These are phyloP conservation scores for Brachyptera risi DNA, from an alignment of 2,888 invertebrate species.

Conservation along the genomic window DNA sequence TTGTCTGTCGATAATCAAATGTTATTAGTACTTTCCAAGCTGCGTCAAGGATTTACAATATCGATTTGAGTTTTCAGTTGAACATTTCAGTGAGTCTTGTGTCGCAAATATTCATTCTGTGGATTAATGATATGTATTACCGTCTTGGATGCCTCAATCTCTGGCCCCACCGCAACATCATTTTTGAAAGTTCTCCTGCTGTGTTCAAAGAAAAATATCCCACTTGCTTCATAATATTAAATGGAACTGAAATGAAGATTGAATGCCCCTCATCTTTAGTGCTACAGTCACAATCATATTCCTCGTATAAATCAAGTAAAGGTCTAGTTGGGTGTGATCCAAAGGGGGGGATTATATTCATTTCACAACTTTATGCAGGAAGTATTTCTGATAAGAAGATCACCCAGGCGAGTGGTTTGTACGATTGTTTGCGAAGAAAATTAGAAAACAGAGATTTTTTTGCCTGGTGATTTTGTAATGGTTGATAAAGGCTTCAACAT, in stretches of 20 bases:
- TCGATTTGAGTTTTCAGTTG: conserved; percentile 10
- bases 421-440: conserved; percentile 14
- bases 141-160: conserved; percentile 15
- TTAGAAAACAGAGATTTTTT: background rate
- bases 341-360: conserved; percentile 7
- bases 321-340: conserved; percentile 18
- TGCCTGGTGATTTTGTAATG: conserved; percentile 8
- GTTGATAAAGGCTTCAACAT: conserved; percentile 19
- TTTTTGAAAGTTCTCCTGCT: conserved; percentile 10
- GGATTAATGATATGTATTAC: conserved; percentile 12
- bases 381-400: conserved; percentile 16
- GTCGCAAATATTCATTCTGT: background rate
- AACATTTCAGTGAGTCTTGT: conserved; percentile 2
- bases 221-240: conserved; percentile 2
- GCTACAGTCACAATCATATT: conserved; percentile 17
- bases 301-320: conserved; percentile 18
- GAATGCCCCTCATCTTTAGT: conserved; percentile 17
- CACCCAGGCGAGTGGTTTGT: conserved; percentile 9
- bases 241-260: conserved; percentile 21
- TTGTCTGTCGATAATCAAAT: conserved; percentile 9
- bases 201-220: conserved; percentile 14
- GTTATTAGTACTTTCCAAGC: conserved; percentile 12
- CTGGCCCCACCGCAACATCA: conserved; percentile 17
- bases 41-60: conserved; percentile 13
- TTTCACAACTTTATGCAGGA: conserved; percentile 12